Evolutionary conservation across 1,140 invertebrate genomes (phyloP).

Genomic region (Doryteuthis pealeii): DNA sequence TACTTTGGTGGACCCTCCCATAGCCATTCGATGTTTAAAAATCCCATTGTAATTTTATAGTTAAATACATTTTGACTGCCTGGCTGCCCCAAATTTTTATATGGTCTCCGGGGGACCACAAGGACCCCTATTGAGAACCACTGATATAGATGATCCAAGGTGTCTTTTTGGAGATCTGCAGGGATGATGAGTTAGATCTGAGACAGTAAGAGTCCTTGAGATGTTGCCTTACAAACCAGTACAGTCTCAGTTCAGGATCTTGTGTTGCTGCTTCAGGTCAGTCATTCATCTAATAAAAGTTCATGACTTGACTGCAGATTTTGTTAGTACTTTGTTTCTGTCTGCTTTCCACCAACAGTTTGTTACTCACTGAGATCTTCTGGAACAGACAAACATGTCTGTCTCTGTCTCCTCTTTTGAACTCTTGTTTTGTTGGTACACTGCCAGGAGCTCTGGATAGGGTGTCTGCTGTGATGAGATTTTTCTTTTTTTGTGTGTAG

Average conservation of each 20-base stretch:
- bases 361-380: neutral
- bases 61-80: too few relatives aligned
- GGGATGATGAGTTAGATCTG: neutral
- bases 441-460: constrained; percentile 6
- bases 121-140: too few relatives aligned
- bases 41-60: too few relatives aligned
- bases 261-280: neutral
- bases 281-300: neutral
- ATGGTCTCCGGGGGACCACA: too few relatives aligned
- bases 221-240: neutral
- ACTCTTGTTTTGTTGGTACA: neutral
- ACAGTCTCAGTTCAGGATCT: neutral
- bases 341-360: neutral
- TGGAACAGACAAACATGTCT: neutral
- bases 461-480: constrained; percentile 17
- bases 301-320: constrained; percentile 1
- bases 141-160: neutral
- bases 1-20: too few relatives aligned
- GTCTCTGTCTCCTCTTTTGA: constrained; percentile 15
- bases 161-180: neutral
- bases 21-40: too few relatives aligned
- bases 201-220: neutral
- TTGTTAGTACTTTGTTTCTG: constrained; percentile 8
- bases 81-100: too few relatives aligned
- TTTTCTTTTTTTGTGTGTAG: constrained; percentile 23